phyloP scores from a whole-genome alignment of 2,797 vertebrate genomes.

The Philypnodon macrostomus region DNA sequence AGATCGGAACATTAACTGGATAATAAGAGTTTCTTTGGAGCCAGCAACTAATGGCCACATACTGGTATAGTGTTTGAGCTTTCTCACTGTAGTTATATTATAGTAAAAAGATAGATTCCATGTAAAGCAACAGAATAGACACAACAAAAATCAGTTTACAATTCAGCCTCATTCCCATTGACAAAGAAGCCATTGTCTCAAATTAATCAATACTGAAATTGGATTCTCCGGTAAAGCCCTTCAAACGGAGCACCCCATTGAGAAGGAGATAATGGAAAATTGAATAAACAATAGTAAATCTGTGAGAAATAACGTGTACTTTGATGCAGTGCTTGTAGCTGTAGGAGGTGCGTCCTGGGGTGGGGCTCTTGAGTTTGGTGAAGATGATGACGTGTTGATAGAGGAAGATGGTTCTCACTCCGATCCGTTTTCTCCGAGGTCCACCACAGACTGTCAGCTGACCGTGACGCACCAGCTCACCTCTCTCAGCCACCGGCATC shows the following conservation, averaged over 20 bases:
- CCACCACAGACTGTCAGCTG: conserved; percentile 83
- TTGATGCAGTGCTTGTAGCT: conserved; percentile 88
- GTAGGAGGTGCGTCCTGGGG: conserved; percentile 73
- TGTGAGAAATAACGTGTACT: conserved; percentile 63
- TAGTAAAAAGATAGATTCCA: too few species aligned
- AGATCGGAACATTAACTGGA: too few species aligned
- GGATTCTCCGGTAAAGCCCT: conserved; percentile 4
- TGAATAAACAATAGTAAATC: too few species aligned
- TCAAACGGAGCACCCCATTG: neutral
- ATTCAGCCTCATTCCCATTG: neutral
- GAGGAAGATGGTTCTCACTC: conserved; percentile 84
- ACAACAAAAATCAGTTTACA: neutral
- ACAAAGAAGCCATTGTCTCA: neutral
- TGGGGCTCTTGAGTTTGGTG: conserved; percentile 83
- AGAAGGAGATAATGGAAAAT: conserved; percentile 9
- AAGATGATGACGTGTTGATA: conserved; percentile 86
- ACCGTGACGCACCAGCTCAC: conserved; percentile 85
- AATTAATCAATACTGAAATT: conserved; percentile 9
- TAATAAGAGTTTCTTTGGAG: too few species aligned
- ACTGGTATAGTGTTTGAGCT: too few species aligned
- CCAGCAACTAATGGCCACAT: too few species aligned
- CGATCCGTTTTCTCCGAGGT: conserved; percentile 77
- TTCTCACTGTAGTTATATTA: too few species aligned
- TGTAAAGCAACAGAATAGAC: neutral
- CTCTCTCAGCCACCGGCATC: conserved; percentile 82